These are phyloP conservation scores for Tinamus guttatus DNA, from an alignment of 2,113 vertebrate genomes.

Conservation along the genomic window DNA sequence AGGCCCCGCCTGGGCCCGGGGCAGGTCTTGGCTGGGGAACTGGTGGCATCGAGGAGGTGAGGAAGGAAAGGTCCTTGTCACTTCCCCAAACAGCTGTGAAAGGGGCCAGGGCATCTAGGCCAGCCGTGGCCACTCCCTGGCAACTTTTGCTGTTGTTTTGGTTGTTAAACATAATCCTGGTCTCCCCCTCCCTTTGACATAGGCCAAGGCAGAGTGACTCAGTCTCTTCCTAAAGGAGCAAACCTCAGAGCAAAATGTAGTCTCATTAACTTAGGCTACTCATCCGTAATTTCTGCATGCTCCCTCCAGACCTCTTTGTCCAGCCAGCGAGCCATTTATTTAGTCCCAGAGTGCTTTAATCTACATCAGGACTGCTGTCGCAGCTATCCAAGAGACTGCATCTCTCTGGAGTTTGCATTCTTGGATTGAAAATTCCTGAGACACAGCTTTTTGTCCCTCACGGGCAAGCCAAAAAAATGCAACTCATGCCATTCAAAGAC, in stretches of 20 bases:
- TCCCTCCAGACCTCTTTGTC: conserved; percentile 14
- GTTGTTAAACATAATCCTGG: background rate
- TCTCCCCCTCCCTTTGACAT: background rate
- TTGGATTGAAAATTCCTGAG: background rate
- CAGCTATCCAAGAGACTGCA: background rate
- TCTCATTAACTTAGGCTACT: conserved; percentile 15
- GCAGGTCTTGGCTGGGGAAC: background rate
- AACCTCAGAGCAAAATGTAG: background rate
- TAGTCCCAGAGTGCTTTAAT: background rate
- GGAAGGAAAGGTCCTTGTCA: background rate
- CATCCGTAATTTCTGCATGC: background rate
- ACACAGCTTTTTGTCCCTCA: background rate
- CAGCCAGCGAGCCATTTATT: background rate
- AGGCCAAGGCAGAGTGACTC: conserved; percentile 18
- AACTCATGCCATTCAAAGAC: background rate
- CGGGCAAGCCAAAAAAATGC: background rate
- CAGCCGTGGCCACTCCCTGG: background rate
- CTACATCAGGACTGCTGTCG: background rate
- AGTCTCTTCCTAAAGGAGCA: background rate
- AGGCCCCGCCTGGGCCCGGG: accelerated
- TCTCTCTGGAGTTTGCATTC: background rate
- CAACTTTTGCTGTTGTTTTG: background rate
- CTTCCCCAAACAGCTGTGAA: background rate
- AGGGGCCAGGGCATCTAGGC: background rate
- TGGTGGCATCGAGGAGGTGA: background rate